Evolutionary conservation across 2,113 vertebrate species (phyloP).

Genomic region (Natator depressus): DNA sequence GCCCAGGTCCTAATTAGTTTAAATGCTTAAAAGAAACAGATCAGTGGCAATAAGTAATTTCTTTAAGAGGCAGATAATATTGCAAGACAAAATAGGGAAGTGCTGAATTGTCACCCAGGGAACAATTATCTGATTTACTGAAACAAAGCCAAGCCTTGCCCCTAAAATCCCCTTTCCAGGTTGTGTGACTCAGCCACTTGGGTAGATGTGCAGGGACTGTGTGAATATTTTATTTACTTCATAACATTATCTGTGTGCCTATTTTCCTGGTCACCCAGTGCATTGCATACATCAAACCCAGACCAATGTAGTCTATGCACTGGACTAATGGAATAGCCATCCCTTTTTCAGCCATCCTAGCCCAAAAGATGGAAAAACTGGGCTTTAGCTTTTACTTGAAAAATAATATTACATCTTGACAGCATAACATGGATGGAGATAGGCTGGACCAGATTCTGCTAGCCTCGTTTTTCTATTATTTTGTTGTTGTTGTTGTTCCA

Average conservation of each 20-base stretch:
- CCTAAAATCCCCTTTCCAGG: constrained; percentile 8
- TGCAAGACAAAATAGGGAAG: constrained; percentile 9
- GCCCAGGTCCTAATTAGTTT: neutral
- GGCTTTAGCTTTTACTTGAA: neutral
- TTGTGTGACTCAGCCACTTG: neutral
- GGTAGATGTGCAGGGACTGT: neutral
- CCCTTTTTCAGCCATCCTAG: neutral
- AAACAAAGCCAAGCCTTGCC: constrained; percentile 34
- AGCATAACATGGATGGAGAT: rapidly evolving
- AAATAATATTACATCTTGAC: neutral
- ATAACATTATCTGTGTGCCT: neutral
- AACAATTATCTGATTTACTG: neutral
- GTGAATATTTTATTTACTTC: neutral
- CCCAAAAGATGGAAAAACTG: neutral
- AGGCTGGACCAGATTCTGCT: rapidly evolving
- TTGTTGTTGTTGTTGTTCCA: neutral
- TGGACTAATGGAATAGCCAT: neutral
- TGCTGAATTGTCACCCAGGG: neutral
- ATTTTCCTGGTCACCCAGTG: neutral
- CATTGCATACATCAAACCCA: neutral
- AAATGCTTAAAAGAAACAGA: neutral
- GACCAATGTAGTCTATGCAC: neutral
- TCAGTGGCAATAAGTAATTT: neutral
- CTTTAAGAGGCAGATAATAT: neutral
- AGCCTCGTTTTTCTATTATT: neutral